phyloP scores from a whole-genome alignment of 2,113 vertebrate genomes.

The Camelus dromedarius region DNA sequence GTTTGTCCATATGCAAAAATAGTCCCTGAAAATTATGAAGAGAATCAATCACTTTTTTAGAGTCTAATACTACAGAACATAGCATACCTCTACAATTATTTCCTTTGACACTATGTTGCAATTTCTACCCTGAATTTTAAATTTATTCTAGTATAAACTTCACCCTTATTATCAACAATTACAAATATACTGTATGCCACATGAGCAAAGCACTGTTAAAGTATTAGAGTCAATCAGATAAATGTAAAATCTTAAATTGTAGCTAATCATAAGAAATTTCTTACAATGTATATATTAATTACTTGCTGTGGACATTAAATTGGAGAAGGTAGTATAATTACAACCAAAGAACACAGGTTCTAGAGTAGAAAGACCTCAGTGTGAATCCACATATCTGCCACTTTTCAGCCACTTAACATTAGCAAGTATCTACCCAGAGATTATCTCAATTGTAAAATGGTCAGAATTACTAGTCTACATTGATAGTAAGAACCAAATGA shows the following conservation, averaged over 20 bases:
- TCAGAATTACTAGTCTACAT: background rate
- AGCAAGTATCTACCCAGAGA: background rate
- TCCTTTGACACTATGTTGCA: background rate
- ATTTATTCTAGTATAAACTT: background rate
- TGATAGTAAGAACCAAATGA: conserved; percentile 43
- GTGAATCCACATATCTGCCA: background rate
- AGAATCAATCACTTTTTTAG: conserved; percentile 22
- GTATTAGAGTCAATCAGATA: background rate
- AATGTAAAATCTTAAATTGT: conserved; percentile 12
- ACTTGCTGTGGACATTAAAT: background rate
- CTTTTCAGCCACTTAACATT: background rate
- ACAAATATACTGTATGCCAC: background rate
- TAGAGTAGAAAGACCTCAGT: background rate
- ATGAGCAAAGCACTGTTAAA: background rate
- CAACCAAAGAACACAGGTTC: background rate
- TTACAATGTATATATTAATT: background rate
- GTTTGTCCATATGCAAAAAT: conserved; percentile 99
- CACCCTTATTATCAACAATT: conserved; percentile 13
- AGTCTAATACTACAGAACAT: conserved; percentile 12
- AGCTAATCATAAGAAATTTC: background rate
- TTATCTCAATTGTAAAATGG: background rate
- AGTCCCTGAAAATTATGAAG: conserved; percentile 91
- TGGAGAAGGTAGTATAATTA: background rate
- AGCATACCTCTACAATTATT: background rate
- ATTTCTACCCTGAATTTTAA: conserved; percentile 34